Evolutionary conservation across 2,797 vertebrate species (phyloP), one percentile per base, ranked within the genome.

Genomic region (Strix occidentalis): DNA sequence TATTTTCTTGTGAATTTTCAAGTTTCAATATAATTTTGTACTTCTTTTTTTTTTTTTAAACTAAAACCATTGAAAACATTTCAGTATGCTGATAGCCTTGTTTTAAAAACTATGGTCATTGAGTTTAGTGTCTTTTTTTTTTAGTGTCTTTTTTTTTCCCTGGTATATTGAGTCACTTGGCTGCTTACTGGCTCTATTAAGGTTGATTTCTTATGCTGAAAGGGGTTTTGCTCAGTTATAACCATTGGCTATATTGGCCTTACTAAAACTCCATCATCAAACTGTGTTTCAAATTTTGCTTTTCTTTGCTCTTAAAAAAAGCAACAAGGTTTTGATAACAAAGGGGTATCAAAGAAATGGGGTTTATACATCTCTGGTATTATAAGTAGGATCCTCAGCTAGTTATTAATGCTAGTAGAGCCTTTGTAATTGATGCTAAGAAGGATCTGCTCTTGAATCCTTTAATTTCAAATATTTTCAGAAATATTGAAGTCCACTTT

Each of bases 1-100:
- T 1, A 0, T 54, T 61, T 60, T 17, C 41, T 21, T 45, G 29
- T 26, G 64, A 37, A 77, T 35, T 75, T 16, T 39, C 69, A 51
- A 11, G 1, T 81, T 76, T 84, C 68, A n/a, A 17, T 68, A n/a
- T 58, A 9, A 19, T 80, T 95, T 89, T 85, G 9, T 92, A 75
- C 39, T 80, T 37, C 11, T 56, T 37, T 77, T 50, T 21, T 63
- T 61, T 90, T 56, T 71, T 53, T 37, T 11, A 6, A 72, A 35
- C 24, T 50, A 11, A 31, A 70, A 86, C 56, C 33, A 19, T 43
- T 13, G 24, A 43, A 50, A 84, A 88, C 95, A 96, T 96, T 97
- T 96, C 96, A 94, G 15, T 74, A 11, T n/a, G 21, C 16, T 58
- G 46, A 53, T 90, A 74, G 21, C 31, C 28, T 69, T 4, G 4